Evolutionary conservation across 2,888 invertebrate species (phyloP), one percentile per base, ranked within the genome.

Genomic region (Platycnemis pennipes): DNA sequence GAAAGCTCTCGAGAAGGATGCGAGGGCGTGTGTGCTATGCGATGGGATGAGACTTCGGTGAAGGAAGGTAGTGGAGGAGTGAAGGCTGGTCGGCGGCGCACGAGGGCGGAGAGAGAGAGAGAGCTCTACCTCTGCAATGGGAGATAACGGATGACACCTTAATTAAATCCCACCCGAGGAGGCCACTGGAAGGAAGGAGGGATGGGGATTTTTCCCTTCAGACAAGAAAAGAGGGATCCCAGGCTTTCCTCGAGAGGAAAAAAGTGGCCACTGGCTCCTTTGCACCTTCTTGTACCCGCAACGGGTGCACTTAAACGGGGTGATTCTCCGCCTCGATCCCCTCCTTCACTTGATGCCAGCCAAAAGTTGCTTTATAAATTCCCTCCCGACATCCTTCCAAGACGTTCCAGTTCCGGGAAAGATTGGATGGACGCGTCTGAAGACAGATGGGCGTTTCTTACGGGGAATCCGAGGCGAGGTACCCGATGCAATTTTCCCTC

Each of bases 91-190:
- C n/a, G n/a, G n/a, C n/a, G n/a, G n/a, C n/a, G n/a, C n/a, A n/a
- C n/a, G n/a, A n/a, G n/a, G n/a, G n/a, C n/a, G n/a, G n/a, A n/a
- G n/a, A n/a, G n/a, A n/a, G n/a, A n/a, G n/a, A n/a, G 11, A 11
- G 11, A 11, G 11, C 49, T 49, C 49, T 49, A 11, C 49, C 89
- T 56, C 89, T 56, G 89, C 53, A 89, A 37, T 42, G 56, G 37
- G 89, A 31, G 89, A 89, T 89, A 89, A 89, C 89, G 89, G 89
- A 89, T 89, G 89, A 53, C 89, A 89, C 89, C 89, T 89, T 89
- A 89, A 89, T 89, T 89, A 89, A 89, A 89, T 89, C 89, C 53
- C 89, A 16, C 56, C 26, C 42, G 22, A 42, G 53, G 53, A 89
- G 89, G 56, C 56, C 89, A 89, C 56, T 37, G 56, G 31, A 89